Evolutionary conservation across 1,140 invertebrate genomes (phyloP).

Genomic region (Drosophila rufa): DNA sequence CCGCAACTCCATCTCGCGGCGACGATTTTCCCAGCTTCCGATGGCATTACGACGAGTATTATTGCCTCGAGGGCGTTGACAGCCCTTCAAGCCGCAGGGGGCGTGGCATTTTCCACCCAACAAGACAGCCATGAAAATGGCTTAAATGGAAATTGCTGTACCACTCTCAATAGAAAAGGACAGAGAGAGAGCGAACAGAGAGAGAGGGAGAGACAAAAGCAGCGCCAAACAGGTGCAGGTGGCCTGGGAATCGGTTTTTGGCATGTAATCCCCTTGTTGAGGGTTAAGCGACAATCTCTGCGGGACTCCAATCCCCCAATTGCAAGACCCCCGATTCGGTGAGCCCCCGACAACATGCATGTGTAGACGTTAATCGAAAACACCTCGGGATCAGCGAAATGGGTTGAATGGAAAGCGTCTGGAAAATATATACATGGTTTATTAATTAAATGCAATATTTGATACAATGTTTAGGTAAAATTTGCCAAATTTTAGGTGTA

Average conservation of each 20-base stretch:
- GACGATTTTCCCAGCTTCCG: constrained; percentile 21
- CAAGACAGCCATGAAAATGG: constrained; percentile 36
- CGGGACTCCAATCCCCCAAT: constrained; percentile 26
- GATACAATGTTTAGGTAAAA: not conserved
- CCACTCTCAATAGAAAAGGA: constrained; percentile 3
- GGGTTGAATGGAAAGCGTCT: not conserved
- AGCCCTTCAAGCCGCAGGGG: constrained; percentile 30
- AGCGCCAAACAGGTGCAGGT: constrained; percentile 24
- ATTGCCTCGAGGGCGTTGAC: constrained; percentile 37
- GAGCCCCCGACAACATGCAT: constrained; percentile 2
- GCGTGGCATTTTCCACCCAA: constrained; percentile 25
- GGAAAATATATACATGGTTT: not conserved
- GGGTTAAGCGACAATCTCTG: constrained; percentile 36
- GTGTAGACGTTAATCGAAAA: constrained; percentile 27
- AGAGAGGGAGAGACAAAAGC: not conserved
- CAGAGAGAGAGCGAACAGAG: too few species aligned
- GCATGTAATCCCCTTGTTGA: constrained; percentile 40
- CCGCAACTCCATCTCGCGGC: constrained; percentile 15
- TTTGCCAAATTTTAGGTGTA: not conserved
- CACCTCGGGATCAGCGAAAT: constrained; percentile 7
- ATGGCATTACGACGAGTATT: constrained; percentile 21
- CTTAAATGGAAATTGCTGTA: constrained; percentile 45
- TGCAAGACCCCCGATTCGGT: not conserved
- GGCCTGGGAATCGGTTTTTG: constrained; percentile 30
- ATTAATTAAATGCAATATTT: constrained; percentile 1